These are phyloP conservation scores for Mormyrops boulengeri DNA, from an alignment of 2,797 vertebrate species.

Conservation along the genomic window DNA sequence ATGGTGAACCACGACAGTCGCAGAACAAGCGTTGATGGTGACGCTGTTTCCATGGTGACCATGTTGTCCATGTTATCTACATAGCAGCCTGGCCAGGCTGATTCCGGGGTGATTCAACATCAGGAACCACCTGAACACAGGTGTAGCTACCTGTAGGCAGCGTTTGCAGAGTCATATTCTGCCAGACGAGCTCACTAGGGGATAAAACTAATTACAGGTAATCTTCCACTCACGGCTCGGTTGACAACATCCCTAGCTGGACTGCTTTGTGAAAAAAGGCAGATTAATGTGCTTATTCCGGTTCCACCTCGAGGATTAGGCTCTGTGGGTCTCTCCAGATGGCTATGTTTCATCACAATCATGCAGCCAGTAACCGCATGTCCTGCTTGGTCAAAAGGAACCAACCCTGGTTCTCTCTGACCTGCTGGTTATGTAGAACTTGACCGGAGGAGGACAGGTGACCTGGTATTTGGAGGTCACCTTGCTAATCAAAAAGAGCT, in stretches of 20 bases:
- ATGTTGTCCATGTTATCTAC: not conserved
- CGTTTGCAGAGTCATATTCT: not conserved
- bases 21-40: not conserved
- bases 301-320: not conserved
- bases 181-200: not conserved
- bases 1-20: not conserved
- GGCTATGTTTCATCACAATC: not conserved
- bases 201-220: conserved; percentile 19
- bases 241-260: not conserved
- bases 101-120: not conserved
- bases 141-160: not conserved
- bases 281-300: not conserved
- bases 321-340: not conserved
- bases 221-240: not conserved
- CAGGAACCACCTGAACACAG: not conserved
- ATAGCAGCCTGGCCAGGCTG: not conserved
- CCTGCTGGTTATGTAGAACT: not conserved
- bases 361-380: not conserved
- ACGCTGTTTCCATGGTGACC: not conserved
- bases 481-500: not conserved
- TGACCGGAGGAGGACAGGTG: not conserved
- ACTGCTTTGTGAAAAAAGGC: not conserved
- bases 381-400: not conserved
- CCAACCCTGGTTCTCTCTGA: not conserved
- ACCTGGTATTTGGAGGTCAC: not conserved